Conservation (phyloP, 2,113 vertebrate genomes). For the Rhinoptilus africanus region DNA sequence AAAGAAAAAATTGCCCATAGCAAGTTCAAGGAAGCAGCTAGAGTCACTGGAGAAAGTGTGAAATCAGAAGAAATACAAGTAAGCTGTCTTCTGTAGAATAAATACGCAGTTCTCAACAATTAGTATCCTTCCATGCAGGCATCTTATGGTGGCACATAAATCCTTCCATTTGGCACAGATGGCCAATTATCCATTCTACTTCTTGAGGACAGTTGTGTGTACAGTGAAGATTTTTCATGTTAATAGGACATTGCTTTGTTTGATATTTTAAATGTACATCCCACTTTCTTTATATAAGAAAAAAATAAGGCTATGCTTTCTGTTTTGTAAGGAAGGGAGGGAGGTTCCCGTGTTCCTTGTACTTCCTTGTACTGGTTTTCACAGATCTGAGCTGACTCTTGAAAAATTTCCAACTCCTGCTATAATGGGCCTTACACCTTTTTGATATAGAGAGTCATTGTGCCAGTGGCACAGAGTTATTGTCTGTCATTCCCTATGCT, state of each 20-base stretch:
- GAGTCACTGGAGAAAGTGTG: neutral
- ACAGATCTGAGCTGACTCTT: neutral
- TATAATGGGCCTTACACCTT: neutral
- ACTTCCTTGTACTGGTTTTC: neutral
- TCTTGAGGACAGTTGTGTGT: neutral
- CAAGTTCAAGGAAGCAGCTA: neutral
- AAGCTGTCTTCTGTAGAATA: neutral
- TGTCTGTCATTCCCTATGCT: neutral
- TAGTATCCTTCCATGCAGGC: neutral
- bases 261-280: neutral
- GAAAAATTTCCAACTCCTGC: neutral
- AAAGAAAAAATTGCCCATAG: neutral
- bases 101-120: neutral
- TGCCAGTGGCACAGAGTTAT: neutral
- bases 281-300: neutral
- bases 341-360: neutral
- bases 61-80: slow-evolving; percentile 40
- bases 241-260: neutral
- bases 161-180: neutral
- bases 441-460: neutral
- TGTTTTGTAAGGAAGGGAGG: neutral
- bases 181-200: neutral
- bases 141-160: neutral
- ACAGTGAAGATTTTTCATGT: neutral
- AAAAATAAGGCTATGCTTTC: neutral